These are phyloP conservation scores for Orchestia grillus DNA, from an alignment of 1,140 invertebrate species.

Conservation along the genomic window DNA sequence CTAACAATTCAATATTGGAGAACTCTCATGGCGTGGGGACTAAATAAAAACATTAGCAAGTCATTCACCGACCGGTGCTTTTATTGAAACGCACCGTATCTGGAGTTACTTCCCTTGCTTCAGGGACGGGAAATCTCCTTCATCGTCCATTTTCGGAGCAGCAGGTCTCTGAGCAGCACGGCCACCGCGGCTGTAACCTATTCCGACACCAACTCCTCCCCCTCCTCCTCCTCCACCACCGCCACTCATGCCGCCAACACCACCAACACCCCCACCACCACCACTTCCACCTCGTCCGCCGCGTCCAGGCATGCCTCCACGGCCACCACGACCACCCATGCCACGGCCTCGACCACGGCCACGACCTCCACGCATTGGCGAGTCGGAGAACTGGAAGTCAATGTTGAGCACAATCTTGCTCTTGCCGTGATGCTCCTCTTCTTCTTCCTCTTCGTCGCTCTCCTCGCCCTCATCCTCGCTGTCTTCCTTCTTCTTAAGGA, in stretches of 20 bases:
- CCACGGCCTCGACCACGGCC: conserved; percentile 77
- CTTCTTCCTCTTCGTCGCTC: conserved; percentile 71
- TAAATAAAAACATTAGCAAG: conserved; percentile 38
- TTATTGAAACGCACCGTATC: background rate
- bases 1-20: conserved; percentile 45
- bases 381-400: conserved; percentile 90
- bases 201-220: conserved; percentile 56
- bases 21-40: conserved; percentile 46
- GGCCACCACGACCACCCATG: conserved; percentile 72
- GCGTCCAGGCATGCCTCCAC: conserved; percentile 71
- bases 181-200: conserved; percentile 66
- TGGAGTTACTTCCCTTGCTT: conserved; percentile 74
- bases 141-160: conserved; percentile 94
- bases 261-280: conserved; percentile 70
- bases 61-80: background rate
- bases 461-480: conserved; percentile 78
- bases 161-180: conserved; percentile 71
- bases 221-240: conserved; percentile 60
- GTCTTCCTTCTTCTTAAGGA: conserved; percentile 84
- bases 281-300: conserved; percentile 71
- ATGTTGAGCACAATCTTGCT: conserved; percentile 90
- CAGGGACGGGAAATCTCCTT: conserved; percentile 93
- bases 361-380: conserved; percentile 77
- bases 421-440: conserved; percentile 86
- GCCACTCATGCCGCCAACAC: conserved; percentile 68